A percentile compares a stretch with the other conserved stretches of the same genome.
Evolutionary conservation across 2,797 vertebrate species (phyloP).

Genomic region (Propithecus deckenii): DNA sequence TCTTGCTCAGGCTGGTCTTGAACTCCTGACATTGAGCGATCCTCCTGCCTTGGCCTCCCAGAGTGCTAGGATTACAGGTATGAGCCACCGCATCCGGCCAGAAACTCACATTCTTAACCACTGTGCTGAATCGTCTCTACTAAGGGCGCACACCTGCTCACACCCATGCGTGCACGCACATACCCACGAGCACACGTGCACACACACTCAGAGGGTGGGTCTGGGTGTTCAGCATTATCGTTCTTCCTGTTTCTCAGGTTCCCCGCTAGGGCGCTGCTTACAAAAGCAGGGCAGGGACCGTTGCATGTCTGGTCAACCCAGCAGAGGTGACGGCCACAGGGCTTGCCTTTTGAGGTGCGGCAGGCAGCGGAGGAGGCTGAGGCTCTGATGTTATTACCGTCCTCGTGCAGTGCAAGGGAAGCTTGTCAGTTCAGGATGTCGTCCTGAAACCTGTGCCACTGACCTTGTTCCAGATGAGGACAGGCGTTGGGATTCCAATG

Average conservation of each 20-base stretch:
- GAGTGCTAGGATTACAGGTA: too few species aligned
- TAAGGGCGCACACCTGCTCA: neutral
- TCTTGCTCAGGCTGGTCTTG: too few species aligned
- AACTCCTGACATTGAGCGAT: too few species aligned
- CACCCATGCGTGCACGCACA: too few species aligned
- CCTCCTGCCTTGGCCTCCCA: too few species aligned
- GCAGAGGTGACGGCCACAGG: fast-evolving
- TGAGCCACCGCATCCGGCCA: too few species aligned
- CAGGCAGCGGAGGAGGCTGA: neutral
- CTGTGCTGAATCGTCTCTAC: neutral
- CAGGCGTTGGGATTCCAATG: slow-evolving; percentile 93
- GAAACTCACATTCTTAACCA: neutral
- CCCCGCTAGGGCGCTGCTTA: neutral
- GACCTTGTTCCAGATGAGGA: slow-evolving; percentile 96
- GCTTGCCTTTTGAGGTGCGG: neutral
- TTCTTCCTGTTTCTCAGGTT: neutral
- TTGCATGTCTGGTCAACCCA: fast-evolving
- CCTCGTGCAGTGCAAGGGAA: neutral
- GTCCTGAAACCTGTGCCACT: neutral
- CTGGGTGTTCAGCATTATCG: neutral
- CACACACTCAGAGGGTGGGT: neutral
- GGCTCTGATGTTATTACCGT: neutral
- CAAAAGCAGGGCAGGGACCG: neutral
- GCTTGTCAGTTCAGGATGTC: neutral
- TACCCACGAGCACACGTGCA: neutral